phyloP scores from a whole-genome alignment of 2,113 vertebrate species.

The Sebastes schlegelii region DNA sequence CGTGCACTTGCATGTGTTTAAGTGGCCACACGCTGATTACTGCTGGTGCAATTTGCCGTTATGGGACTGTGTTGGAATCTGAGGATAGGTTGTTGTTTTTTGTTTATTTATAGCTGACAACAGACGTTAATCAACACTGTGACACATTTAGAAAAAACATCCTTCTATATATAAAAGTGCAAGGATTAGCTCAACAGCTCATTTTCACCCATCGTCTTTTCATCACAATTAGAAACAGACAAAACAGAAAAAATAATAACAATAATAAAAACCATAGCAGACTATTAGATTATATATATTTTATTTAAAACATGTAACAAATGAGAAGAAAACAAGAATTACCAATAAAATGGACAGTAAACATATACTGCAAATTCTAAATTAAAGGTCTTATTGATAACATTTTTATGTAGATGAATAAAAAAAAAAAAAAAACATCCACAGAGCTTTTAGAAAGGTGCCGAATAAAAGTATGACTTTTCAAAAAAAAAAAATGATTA shows the following conservation, averaged over 20 bases:
- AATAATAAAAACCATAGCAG: background rate
- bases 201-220: background rate
- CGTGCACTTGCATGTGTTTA: constrained; percentile 43
- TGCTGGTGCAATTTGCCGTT: background rate
- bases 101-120: background rate
- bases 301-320: too few relatives aligned
- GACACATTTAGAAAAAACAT: background rate
- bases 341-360: background rate
- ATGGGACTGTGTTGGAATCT: background rate
- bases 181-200: background rate
- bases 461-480: too few relatives aligned
- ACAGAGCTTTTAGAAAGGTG: too few relatives aligned
- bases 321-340: background rate
- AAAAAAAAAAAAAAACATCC: too few relatives aligned
- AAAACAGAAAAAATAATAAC: background rate
- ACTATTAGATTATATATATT: background rate
- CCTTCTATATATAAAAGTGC: too few relatives aligned
- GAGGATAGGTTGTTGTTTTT: background rate
- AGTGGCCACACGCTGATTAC: constrained; percentile 36
- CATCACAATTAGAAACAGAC: background rate
- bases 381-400: background rate
- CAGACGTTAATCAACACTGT: background rate
- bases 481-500: too few relatives aligned
- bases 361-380: background rate
- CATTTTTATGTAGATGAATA: too few relatives aligned